Conservation (phyloP, 2,113 vertebrate genomes). For the Ramphastos sulfuratus region DNA sequence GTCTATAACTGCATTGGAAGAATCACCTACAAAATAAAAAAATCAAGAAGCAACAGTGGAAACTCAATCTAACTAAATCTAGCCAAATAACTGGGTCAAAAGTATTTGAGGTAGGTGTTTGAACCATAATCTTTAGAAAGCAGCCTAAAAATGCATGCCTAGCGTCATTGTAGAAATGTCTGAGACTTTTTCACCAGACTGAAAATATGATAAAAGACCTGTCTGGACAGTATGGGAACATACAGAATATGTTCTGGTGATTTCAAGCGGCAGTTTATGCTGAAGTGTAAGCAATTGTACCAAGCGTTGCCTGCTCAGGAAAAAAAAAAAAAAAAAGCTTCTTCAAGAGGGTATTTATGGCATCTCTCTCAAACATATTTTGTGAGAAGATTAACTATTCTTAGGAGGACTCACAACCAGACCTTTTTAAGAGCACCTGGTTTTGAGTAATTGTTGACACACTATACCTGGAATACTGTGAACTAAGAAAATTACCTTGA, state of each 20-base stretch:
- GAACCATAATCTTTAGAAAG: background rate
- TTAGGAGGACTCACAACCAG: background rate
- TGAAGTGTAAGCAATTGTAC: background rate
- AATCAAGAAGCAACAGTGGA: background rate
- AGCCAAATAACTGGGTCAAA: background rate
- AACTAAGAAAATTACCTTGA: background rate
- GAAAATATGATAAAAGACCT: background rate
- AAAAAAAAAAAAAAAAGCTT: no score
- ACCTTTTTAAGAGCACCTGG: background rate
- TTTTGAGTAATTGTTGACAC: background rate
- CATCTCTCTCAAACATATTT: background rate
- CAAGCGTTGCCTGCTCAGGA: background rate
- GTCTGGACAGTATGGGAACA: background rate
- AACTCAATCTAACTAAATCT: background rate
- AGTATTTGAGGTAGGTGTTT: background rate
- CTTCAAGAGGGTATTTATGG: background rate
- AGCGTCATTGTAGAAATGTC: background rate
- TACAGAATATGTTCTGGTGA: background rate
- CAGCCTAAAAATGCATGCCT: background rate
- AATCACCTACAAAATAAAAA: background rate
- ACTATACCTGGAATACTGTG: background rate
- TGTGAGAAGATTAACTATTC: background rate
- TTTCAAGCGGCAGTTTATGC: background rate
- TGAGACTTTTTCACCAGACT: background rate
- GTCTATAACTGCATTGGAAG: background rate